These are phyloP conservation scores for Cyphomyrus discorhynchus DNA, from an alignment of 2,113 vertebrate genomes.

Conservation along the genomic window DNA sequence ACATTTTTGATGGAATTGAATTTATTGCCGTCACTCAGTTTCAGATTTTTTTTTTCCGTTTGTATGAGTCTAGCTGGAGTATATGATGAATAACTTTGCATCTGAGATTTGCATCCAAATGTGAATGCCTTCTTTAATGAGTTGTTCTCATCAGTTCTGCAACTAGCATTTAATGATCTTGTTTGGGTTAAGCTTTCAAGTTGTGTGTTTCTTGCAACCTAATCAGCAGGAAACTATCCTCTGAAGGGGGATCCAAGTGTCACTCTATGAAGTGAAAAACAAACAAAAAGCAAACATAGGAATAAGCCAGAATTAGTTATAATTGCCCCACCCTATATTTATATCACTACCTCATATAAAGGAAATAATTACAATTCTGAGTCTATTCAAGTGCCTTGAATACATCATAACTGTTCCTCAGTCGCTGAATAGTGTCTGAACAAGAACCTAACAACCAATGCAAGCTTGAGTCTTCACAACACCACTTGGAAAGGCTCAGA, in stretches of 20 bases:
- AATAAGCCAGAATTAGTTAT: slow-evolving; percentile 22
- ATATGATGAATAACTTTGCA: slow-evolving; percentile 12
- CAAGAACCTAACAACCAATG: slow-evolving; percentile 8
- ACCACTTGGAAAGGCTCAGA: slow-evolving; percentile 1
- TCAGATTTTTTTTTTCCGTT: not conserved
- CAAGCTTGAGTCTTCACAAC: slow-evolving; percentile 25
- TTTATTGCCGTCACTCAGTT: not conserved
- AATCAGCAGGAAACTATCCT: not conserved
- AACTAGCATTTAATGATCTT: not conserved
- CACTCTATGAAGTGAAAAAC: slow-evolving; percentile 13
- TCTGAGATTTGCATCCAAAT: slow-evolving; percentile 9
- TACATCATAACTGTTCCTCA: slow-evolving; percentile 15
- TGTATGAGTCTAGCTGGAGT: slow-evolving; percentile 13
- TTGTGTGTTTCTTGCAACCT: not conserved
- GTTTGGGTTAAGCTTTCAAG: slow-evolving; percentile 9
- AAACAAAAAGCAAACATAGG: slow-evolving; percentile 1
- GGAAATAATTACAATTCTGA: slow-evolving; percentile 30
- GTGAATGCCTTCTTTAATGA: not conserved
- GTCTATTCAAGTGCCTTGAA: slow-evolving; percentile 41
- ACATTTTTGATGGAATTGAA: slow-evolving; percentile 12
- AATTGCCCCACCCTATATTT: slow-evolving; percentile 16
- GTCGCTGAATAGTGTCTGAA: slow-evolving; percentile 19
- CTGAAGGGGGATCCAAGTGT: not conserved
- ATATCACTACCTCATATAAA: slow-evolving; percentile 35
- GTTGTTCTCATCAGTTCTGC: not conserved